Evolutionary conservation across 2,888 invertebrate species (phyloP).

Genomic region (Ophonus ardosiacus): DNA sequence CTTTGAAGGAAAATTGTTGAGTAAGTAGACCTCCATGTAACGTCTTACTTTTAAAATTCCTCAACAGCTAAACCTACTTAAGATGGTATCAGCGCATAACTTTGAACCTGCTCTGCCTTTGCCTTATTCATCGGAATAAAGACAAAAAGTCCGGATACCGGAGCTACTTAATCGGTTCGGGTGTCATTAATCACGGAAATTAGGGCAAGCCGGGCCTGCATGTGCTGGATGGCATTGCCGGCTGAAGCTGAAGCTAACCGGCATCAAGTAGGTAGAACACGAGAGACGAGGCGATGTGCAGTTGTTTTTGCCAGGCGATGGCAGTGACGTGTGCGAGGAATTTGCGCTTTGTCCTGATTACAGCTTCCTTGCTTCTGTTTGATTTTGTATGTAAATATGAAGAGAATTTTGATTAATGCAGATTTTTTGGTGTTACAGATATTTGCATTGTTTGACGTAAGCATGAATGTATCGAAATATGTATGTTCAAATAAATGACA

Average conservation of each 20-base stretch:
- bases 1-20: neutral
- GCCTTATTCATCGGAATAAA: constrained; percentile 15
- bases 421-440: neutral
- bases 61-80: constrained; percentile 30
- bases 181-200: constrained; percentile 34
- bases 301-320: constrained; percentile 30
- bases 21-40: neutral
- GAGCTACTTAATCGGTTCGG: constrained; percentile 2
- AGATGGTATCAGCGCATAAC: constrained; percentile 18
- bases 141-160: constrained; percentile 13
- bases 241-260: neutral
- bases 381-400: neutral
- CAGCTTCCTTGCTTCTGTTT: neutral
- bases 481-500: no score
- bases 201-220: constrained; percentile 27
- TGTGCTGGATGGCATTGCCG: constrained; percentile 17
- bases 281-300: constrained; percentile 16
- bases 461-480: neutral
- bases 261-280: constrained; percentile 31
- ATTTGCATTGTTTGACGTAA: neutral
- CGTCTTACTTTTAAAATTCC: neutral
- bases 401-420: neutral
- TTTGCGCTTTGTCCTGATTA: neutral
- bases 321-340: constrained; percentile 9
- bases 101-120: constrained; percentile 3